A percentile compares a stretch with the other conserved stretches of the same genome.
phyloP scores from a whole-genome alignment of 1,140 invertebrate genomes.

The Armadillidium nasatum region DNA sequence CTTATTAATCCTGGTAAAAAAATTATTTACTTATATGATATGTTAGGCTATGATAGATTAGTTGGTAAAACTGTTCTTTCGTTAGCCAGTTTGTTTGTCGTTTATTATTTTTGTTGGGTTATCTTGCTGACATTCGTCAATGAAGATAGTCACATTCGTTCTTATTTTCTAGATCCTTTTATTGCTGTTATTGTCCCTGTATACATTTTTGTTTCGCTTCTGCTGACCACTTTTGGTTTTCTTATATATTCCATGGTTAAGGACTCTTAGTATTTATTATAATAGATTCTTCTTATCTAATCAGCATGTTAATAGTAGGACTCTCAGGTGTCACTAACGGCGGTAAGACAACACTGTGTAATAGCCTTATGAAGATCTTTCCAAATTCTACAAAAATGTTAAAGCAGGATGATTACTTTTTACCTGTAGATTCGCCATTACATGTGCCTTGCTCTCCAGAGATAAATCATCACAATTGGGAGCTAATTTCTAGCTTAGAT shows the following conservation, averaged over 20 bases:
- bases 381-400: slow-evolving; percentile 57
- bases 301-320: background rate
- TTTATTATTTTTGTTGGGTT: background rate
- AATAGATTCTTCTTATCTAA: background rate
- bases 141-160: background rate
- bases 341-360: slow-evolving; percentile 70
- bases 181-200: background rate
- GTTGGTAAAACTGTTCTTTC: background rate
- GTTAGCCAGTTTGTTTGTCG: background rate
- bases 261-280: background rate
- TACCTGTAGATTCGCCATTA: slow-evolving; percentile 60
- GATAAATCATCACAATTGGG: slow-evolving; percentile 72
- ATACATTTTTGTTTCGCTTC: background rate
- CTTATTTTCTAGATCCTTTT: background rate
- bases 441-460: slow-evolving; percentile 57
- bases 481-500: slow-evolving; percentile 65
- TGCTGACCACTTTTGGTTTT: background rate
- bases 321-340: slow-evolving; percentile 70
- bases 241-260: background rate
- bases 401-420: slow-evolving; percentile 73
- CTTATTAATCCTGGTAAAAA: no score
- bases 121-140: background rate
- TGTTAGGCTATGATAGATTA: no score
- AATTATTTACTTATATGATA: no score
- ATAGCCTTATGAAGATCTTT: slow-evolving; percentile 49